Percentiles rank a stretch among this genome's conserved stretches.
These are phyloP conservation scores for Polyergus mexicanus DNA, from an alignment of 1,140 invertebrate species.

Conservation along the genomic window DNA sequence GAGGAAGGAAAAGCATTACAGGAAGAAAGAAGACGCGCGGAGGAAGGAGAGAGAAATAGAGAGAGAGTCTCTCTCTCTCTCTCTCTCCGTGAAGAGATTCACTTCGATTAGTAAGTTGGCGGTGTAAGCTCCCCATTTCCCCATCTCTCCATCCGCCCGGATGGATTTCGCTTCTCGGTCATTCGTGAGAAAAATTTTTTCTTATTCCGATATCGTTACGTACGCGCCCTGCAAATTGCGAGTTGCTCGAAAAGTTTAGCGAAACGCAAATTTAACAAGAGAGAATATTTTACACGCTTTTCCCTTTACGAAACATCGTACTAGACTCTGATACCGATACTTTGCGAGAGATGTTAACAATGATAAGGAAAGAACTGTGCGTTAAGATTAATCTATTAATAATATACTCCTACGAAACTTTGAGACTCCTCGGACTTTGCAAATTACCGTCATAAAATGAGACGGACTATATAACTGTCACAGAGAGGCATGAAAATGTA, in stretches of 20 bases:
- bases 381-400: constrained; percentile 8
- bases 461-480: not conserved
- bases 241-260: constrained; percentile 4
- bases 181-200: constrained; percentile 13
- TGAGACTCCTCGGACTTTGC: not conserved
- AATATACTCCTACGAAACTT: not conserved
- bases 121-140: constrained; percentile 46
- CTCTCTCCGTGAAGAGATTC: constrained; percentile 35
- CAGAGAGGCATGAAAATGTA: constrained; percentile 65
- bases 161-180: constrained; percentile 32
- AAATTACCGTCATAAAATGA: constrained; percentile 28
- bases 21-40: not conserved
- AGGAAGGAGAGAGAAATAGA: not conserved
- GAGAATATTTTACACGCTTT: not conserved
- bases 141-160: not conserved
- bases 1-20: constrained; percentile 46
- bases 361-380: not conserved
- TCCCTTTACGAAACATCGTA: not conserved
- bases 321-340: not conserved
- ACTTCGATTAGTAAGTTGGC: constrained; percentile 73
- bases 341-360: constrained; percentile 9
- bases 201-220: constrained; percentile 35
- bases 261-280: not conserved
- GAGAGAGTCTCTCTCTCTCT: not conserved
- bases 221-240: constrained; percentile 19